These are phyloP conservation scores for Kobus ellipsiprymnus DNA, from an alignment of 2,113 vertebrate genomes.

Conservation along the genomic window DNA sequence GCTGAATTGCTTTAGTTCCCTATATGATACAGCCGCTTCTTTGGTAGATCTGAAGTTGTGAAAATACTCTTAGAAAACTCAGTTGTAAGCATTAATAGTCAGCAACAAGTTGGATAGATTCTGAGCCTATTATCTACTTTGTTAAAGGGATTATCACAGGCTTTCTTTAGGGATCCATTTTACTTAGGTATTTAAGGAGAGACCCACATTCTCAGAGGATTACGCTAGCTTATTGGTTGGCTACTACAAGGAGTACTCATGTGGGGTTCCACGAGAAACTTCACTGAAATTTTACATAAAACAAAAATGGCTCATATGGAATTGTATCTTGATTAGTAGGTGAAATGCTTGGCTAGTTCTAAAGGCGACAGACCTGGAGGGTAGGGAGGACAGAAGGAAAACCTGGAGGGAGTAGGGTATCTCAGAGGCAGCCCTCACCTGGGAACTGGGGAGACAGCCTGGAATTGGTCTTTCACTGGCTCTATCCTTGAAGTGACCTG, in stretches of 20 bases:
- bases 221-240: background rate
- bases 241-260: background rate
- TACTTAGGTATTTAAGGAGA: background rate
- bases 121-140: background rate
- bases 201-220: background rate
- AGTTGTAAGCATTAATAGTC: background rate
- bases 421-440: background rate
- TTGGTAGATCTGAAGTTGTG: background rate
- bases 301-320: background rate
- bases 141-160: background rate
- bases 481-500: background rate
- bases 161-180: background rate
- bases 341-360: background rate
- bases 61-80: background rate
- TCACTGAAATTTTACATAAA: background rate
- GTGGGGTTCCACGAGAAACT: background rate
- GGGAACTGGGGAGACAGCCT: background rate
- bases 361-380: background rate
- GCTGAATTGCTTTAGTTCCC: background rate
- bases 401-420: too few relatives aligned
- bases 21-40: background rate
- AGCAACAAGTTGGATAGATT: background rate
- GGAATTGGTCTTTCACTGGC: background rate
- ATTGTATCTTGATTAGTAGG: background rate
- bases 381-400: background rate